Evolutionary conservation across 2,797 vertebrate genomes (phyloP).

Genomic region (Coregonus suidteri): DNA sequence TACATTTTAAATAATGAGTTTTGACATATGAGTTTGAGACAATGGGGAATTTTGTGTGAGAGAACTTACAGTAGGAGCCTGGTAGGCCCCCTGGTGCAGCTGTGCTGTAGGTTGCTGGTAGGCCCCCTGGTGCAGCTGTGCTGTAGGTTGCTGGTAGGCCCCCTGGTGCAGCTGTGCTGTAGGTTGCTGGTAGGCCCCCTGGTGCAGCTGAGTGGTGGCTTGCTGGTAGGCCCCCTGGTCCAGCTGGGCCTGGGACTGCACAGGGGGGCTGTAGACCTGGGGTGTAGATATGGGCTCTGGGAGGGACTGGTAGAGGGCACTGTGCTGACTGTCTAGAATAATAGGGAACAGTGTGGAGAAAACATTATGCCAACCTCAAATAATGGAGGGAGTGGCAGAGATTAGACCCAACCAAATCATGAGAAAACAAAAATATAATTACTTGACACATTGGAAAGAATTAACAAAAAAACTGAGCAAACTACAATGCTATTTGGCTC

Average conservation of each 20-base stretch:
- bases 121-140: conserved; percentile 17
- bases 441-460: too few relatives aligned
- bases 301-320: conserved; percentile 81
- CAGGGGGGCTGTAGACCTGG: conserved; percentile 85
- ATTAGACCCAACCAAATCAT: too few relatives aligned
- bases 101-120: conserved; percentile 40
- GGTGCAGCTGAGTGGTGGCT: conserved; percentile 55
- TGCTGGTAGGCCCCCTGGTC: conserved; percentile 54
- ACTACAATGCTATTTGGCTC: too few relatives aligned
- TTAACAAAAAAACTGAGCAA: too few relatives aligned
- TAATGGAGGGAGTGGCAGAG: neutral
- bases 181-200: conserved; percentile 56
- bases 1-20: neutral
- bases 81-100: too few relatives aligned
- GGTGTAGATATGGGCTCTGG: conserved; percentile 75
- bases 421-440: too few relatives aligned
- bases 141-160: conserved; percentile 20
- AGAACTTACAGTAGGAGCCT: conserved; percentile 72
- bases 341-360: conserved; percentile 32
- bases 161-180: conserved; percentile 61
- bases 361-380: conserved; percentile 33
- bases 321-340: conserved; percentile 87
- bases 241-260: conserved; percentile 58
- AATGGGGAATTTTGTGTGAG: neutral
- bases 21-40: neutral